phyloP scores from a whole-genome alignment of 2,797 vertebrate genomes.

The Leptodactylus fallax region DNA sequence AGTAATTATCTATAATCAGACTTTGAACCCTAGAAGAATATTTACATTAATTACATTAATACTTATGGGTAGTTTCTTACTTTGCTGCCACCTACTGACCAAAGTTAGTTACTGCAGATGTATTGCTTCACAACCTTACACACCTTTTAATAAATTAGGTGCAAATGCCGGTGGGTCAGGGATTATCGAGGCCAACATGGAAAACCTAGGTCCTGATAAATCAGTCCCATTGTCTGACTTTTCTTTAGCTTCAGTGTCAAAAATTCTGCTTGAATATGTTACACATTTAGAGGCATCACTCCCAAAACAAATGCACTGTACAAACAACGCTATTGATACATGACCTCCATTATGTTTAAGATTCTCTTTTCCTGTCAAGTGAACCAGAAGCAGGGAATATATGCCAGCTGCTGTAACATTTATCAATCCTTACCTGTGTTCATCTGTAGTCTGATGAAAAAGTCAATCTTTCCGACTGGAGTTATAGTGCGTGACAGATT shows the following conservation, averaged over 20 bases:
- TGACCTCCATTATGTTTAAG: slow-evolving; percentile 17
- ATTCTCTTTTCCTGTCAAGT: not conserved
- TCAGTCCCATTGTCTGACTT: not conserved
- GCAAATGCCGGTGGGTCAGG: too few species aligned
- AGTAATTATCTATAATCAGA: too few species aligned
- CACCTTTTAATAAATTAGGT: too few species aligned
- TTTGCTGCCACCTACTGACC: too few species aligned
- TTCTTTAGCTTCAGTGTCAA: not conserved
- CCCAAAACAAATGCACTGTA: not conserved
- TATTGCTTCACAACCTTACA: too few species aligned
- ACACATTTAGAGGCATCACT: not conserved
- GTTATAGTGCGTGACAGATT: not conserved
- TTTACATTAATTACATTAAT: too few species aligned
- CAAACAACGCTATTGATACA: not conserved
- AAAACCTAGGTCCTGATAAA: too few species aligned
- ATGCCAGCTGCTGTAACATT: not conserved
- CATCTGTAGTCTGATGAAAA: not conserved
- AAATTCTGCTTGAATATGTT: not conserved
- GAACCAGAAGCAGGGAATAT: not conserved
- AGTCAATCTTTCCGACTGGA: slow-evolving; percentile 1
- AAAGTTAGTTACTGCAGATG: too few species aligned
- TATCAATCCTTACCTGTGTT: not conserved
- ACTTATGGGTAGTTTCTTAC: too few species aligned
- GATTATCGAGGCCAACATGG: too few species aligned
- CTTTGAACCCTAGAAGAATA: too few species aligned